phyloP scores from a whole-genome alignment of 2,113 vertebrate species.

The Daubentonia madagascariensis region DNA sequence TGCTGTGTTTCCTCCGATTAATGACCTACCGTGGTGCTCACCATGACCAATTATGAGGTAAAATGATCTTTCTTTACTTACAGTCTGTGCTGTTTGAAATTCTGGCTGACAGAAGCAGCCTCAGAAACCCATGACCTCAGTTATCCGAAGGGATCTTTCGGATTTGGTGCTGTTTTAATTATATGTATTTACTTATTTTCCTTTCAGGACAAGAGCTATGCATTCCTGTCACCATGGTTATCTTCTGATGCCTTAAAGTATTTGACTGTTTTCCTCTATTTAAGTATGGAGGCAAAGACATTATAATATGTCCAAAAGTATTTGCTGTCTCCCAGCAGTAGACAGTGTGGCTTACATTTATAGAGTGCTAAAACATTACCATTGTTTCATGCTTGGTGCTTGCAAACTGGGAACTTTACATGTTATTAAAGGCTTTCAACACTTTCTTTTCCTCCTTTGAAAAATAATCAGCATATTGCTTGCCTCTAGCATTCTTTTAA shows the following conservation, averaged over 20 bases:
- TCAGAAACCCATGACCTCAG: not conserved
- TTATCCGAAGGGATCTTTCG: not conserved
- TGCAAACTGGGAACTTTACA: constrained; percentile 46
- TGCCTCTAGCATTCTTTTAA: constrained; percentile 57
- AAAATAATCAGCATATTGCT: constrained; percentile 43
- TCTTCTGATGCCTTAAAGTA: not conserved
- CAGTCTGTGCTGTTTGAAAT: not conserved
- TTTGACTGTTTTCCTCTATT: not conserved
- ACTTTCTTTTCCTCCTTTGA: not conserved
- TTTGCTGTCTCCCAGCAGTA: constrained; percentile 23
- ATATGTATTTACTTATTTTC: not conserved
- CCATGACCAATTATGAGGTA: not conserved
- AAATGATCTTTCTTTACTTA: not conserved
- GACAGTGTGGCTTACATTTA: constrained; percentile 60
- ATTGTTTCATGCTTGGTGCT: constrained; percentile 36
- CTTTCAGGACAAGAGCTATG: not conserved
- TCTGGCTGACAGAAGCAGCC: not conserved
- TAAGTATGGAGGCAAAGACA: not conserved
- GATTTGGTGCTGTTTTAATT: not conserved
- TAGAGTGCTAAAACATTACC: constrained; percentile 53
- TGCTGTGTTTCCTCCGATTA: not conserved
- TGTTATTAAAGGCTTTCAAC: constrained; percentile 58
- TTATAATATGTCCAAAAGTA: constrained; percentile 38
- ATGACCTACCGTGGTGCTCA: not conserved
- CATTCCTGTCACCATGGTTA: constrained; percentile 1